Conservation (phyloP, 2,888 invertebrate genomes). For the Diploptera punctata region DNA sequence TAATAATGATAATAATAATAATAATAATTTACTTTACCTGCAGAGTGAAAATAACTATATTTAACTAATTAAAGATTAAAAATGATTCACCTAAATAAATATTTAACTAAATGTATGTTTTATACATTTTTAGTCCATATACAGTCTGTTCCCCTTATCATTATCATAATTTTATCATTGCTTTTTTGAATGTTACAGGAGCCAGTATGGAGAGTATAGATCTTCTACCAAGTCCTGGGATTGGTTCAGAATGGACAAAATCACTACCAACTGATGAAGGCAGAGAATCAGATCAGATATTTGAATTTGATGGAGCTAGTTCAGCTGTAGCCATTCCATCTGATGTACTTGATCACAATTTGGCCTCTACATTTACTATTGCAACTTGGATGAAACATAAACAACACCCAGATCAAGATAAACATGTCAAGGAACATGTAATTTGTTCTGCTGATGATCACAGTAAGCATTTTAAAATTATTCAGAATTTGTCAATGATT, state of each 20-base stretch:
- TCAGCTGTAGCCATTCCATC: conserved; percentile 87
- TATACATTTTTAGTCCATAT: no score
- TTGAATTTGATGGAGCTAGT: conserved; percentile 92
- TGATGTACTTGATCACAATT: conserved; percentile 74
- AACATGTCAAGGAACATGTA: conserved; percentile 95
- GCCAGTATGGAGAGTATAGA: conserved; percentile 84
- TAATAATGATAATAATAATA: no score
- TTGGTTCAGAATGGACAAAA: conserved; percentile 66
- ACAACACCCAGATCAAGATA: conserved; percentile 77
- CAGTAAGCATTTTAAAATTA: conserved; percentile 81
- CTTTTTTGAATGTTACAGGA: conserved; percentile 55
- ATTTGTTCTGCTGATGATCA: conserved; percentile 97
- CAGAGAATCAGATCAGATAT: conserved; percentile 86
- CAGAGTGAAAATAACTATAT: no score
- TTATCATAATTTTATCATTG: no score
- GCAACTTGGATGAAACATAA: conserved; percentile 96
- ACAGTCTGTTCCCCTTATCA: no score
- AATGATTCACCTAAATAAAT: no score
- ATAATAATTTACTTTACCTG: no score
- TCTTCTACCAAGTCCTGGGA: conserved; percentile 82
- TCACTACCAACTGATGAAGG: conserved; percentile 66
- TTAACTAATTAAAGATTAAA: no score
- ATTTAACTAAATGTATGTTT: no score
- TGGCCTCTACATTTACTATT: conserved; percentile 86
- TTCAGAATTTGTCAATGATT: no score